A percentile compares a stretch with the other conserved stretches of the same genome.
These are phyloP conservation scores for Athalia circularis DNA, from an alignment of 2,888 invertebrate species.

Conservation along the genomic window DNA sequence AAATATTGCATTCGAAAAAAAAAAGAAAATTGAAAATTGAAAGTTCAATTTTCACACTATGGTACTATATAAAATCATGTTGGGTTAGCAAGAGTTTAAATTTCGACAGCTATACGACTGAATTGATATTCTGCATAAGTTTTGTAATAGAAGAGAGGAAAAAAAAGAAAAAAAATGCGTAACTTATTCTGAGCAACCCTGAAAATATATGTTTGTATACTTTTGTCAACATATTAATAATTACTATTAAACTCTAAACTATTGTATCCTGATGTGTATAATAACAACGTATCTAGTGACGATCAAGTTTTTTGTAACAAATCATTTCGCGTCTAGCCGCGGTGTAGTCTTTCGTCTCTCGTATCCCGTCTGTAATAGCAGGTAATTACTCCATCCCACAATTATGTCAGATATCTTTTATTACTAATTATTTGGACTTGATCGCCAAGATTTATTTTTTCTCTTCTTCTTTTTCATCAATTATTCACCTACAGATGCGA, in stretches of 20 bases:
- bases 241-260: conserved; percentile 23
- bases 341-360: conserved; percentile 9
- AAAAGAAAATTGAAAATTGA: too few species aligned
- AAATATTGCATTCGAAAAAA: too few species aligned
- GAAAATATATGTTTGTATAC: conserved; percentile 3
- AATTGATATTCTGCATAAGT: neutral
- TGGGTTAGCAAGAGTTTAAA: neutral
- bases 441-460: conserved; percentile 9
- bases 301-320: conserved; percentile 16
- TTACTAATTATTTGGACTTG: conserved; percentile 13
- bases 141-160: neutral
- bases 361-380: neutral
- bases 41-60: too few species aligned
- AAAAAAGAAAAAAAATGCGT: conserved; percentile 10
- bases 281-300: conserved; percentile 15
- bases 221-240: conserved; percentile 23
- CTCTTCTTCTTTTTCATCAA: neutral
- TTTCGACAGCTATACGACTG: conserved; percentile 5
- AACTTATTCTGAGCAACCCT: conserved; percentile 38
- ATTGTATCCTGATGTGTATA: conserved; percentile 7
- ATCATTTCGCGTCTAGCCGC: neutral
- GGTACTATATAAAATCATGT: neutral
- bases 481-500: conserved; percentile 20
- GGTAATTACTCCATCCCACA: neutral
- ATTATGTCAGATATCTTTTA: conserved; percentile 4